A percentile compares a stretch with the other conserved stretches of the same genome.
Evolutionary conservation across 2,797 vertebrate genomes (phyloP).

Genomic region (Spinus pinus): DNA sequence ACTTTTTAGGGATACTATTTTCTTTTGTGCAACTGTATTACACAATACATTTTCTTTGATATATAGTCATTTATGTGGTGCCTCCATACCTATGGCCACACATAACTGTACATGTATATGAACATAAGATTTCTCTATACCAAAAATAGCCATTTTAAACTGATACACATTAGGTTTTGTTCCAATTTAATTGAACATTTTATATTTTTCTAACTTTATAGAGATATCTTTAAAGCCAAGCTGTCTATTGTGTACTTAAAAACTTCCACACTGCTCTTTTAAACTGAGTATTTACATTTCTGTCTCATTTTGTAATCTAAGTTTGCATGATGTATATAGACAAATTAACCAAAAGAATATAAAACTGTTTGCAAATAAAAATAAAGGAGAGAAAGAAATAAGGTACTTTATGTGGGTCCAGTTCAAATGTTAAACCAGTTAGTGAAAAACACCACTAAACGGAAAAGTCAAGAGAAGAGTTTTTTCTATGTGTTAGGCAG

Average conservation of each 20-base stretch:
- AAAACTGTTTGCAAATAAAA: not conserved
- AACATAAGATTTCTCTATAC: not conserved
- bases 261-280: not conserved
- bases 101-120: not conserved
- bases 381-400: not conserved
- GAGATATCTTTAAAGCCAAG: not conserved
- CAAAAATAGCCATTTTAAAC: not conserved
- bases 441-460: not conserved
- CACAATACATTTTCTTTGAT: not conserved
- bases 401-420: not conserved
- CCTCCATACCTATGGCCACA: not conserved
- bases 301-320: not conserved
- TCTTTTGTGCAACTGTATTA: not conserved
- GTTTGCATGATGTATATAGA: not conserved
- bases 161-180: not conserved
- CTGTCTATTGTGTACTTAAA: not conserved
- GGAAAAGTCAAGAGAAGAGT: not conserved
- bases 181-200: not conserved
- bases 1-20: not conserved
- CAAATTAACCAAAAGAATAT: not conserved
- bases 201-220: not conserved
- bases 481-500: not conserved
- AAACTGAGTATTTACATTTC: not conserved
- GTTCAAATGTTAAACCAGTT: not conserved
- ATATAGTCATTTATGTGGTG: not conserved